These are phyloP conservation scores for Drosophila aldrichi DNA, from an alignment of 2,888 invertebrate species.

Conservation along the genomic window DNA sequence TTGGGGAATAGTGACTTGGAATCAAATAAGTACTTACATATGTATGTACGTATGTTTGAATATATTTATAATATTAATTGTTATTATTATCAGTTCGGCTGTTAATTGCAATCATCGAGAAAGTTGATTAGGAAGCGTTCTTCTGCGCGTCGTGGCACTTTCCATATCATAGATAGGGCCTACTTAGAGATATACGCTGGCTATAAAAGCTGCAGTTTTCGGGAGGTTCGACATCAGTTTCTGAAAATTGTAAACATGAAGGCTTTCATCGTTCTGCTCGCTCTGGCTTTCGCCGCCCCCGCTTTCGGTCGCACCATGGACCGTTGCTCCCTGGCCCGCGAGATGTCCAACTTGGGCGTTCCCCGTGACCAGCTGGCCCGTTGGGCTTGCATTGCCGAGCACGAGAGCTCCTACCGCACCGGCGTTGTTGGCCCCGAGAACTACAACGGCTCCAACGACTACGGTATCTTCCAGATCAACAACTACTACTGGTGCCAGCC, in stretches of 20 bases:
- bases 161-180: conserved; percentile 12
- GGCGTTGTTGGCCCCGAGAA: conserved; percentile 85
- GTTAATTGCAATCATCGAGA: conserved; percentile 5
- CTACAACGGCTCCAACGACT: conserved; percentile 85
- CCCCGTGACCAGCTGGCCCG: conserved; percentile 59
- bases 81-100: conserved; percentile 7
- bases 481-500: conserved; percentile 82
- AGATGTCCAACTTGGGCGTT: conserved; percentile 70
- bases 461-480: conserved; percentile 84
- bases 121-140: conserved; percentile 8
- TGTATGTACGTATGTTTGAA: too few species aligned
- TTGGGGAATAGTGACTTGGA: not conserved
- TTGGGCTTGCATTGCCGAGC: conserved; percentile 74
- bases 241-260: conserved; percentile 43
- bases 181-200: not conserved
- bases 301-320: conserved; percentile 58
- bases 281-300: conserved; percentile 60
- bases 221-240: conserved; percentile 38
- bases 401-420: conserved; percentile 83
- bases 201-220: conserved; percentile 9
- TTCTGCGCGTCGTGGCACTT: not conserved
- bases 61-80: not conserved
- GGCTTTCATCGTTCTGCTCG: conserved; percentile 38
- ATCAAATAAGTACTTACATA: not conserved
- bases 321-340: conserved; percentile 71